Evolutionary conservation across 2,113 vertebrate genomes (phyloP), one percentile per base, ranked within the genome.

Genomic region (Calyptommatus sinebrachiatus): DNA sequence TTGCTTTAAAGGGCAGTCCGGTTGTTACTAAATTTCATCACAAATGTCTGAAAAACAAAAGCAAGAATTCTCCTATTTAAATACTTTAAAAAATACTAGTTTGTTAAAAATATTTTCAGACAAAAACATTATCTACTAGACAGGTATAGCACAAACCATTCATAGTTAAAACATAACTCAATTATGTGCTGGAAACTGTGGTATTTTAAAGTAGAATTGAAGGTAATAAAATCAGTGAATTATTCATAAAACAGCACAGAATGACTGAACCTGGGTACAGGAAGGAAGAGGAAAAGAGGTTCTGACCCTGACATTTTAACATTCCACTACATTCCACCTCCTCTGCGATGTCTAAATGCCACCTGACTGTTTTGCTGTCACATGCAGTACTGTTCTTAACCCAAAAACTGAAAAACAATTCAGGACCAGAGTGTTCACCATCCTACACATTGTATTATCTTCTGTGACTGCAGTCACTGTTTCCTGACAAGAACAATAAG

Each of bases 201-300:
- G 22, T 28, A 31, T 78, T 83, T 22, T 73, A 83, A 78, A 74
- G 31, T 8, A 35, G 35, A n/a, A 83, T 48, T 20, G 24, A 57
- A 69, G n/a, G 41, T 48, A 65, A 31, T 63, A 71, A 60, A 3
- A 24, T 28, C 45, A 81, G n/a, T 50, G 57, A 82, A 82, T 46
- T 65, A 53, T 62, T 82, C 7, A 76, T 65, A 69, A 70, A 61
- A 82, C 21, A 76, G 28, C 45, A 41, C 50, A 62, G 31, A 48
- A 69, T 50, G 26, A 50, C 60, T 50, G 5, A 9, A 8, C 53
- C 4, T 7, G 24, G n/a, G n/a, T 1, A 22, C 53, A 16, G 53
- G 28, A 35, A 60, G 53, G 53, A 29, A 61, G 53, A 73, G 8
- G 31, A 29, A 76, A 18, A 62, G 31, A 71, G 26, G 50, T 45